Evolutionary conservation across 2,797 vertebrate species (phyloP).

Genomic region (Amazona finschi): DNA sequence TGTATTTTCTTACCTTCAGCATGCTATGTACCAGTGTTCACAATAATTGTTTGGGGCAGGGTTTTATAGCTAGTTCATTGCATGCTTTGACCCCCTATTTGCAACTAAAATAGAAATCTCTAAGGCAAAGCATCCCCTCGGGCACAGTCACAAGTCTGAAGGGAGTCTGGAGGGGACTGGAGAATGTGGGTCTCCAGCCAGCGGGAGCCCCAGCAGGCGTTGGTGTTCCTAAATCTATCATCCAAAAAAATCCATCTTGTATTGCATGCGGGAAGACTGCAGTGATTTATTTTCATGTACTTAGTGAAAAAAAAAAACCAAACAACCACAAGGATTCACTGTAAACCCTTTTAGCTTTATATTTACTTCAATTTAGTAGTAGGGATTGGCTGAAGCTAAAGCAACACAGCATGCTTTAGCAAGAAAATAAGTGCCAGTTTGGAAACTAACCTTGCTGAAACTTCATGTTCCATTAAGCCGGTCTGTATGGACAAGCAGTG

Average conservation of each 20-base stretch:
- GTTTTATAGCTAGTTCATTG: not conserved
- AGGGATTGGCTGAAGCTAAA: not conserved
- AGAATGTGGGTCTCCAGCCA: not conserved
- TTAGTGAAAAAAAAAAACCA: not conserved
- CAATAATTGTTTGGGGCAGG: not conserved
- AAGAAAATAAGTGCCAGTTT: not conserved
- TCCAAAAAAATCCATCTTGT: not conserved
- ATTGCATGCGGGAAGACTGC: not conserved
- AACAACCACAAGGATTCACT: not conserved
- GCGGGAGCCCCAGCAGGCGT: fast-evolving
- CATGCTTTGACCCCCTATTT: not conserved
- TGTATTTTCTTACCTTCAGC: not conserved
- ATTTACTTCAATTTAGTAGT: not conserved
- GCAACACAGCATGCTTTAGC: not conserved
- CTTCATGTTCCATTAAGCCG: not conserved
- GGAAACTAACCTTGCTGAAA: not conserved
- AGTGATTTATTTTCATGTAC: not conserved
- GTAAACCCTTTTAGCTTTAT: not conserved
- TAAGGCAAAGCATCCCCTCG: not conserved
- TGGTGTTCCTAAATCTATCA: not conserved
- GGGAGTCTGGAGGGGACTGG: not conserved
- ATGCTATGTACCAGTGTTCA: not conserved
- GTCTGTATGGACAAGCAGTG: not conserved
- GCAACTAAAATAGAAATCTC: not conserved
- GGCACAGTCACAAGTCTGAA: not conserved